phyloP scores from a whole-genome alignment of 2,797 vertebrate species.

The Coreius guichenoti region DNA sequence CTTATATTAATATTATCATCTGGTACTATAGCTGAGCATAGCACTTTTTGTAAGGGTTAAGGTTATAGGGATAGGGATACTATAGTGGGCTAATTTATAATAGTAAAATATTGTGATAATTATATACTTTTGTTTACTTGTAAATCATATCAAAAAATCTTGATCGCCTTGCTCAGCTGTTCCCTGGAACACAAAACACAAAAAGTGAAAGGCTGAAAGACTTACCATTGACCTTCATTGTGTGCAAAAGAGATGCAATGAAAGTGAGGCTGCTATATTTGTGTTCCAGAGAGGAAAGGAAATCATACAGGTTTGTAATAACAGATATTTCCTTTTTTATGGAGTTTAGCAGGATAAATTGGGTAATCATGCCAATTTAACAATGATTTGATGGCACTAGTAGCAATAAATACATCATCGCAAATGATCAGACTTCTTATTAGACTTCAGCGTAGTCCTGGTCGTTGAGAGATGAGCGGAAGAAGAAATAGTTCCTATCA shows the following conservation, averaged over 20 bases:
- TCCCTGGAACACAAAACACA: not conserved
- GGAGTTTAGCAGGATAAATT: not conserved
- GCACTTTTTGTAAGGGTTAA: not conserved
- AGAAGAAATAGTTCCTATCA: conserved; percentile 33
- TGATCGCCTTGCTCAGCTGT: not conserved
- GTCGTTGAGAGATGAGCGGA: conserved; percentile 15
- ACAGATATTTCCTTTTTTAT: not conserved
- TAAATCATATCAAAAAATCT: not conserved
- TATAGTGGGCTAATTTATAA: not conserved
- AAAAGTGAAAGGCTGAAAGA: not conserved
- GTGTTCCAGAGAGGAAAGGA: not conserved
- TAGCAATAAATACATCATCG: not conserved
- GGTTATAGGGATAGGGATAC: not conserved
- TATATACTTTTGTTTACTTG: not conserved
- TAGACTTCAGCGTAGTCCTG: not conserved
- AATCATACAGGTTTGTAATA: not conserved
- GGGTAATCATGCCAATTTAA: not conserved
- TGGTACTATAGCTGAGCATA: not conserved
- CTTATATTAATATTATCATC: not conserved
- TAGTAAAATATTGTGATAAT: not conserved
- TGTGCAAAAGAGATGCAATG: not conserved
- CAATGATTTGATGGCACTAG: not conserved
- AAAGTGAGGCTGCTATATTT: not conserved
- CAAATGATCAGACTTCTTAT: not conserved
- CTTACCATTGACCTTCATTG: not conserved